Conservation (phyloP, 2,888 invertebrate genomes). For the Pyrrhosoma nymphula region DNA sequence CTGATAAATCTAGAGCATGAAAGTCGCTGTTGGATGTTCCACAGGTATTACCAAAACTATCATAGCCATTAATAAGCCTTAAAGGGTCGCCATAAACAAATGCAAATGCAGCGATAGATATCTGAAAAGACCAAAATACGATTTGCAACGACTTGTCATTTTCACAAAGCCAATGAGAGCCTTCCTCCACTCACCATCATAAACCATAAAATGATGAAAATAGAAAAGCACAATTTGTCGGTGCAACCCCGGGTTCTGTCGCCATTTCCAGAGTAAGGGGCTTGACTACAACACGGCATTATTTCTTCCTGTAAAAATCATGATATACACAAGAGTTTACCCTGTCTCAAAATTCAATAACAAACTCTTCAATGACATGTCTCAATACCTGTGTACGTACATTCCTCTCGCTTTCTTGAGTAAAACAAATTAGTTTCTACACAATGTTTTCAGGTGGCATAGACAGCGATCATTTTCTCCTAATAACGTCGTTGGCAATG, state of each 20-base stretch:
- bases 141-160: not conserved
- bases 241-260: conserved; percentile 86
- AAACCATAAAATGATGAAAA: conserved; percentile 90
- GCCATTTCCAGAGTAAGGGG: conserved; percentile 41
- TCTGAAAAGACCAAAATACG: conserved; percentile 79
- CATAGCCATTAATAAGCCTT: conserved; percentile 93
- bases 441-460: not conserved
- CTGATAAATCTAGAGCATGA: conserved; percentile 87
- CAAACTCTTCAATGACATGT: not conserved
- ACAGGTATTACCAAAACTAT: conserved; percentile 97
- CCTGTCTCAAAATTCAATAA: not conserved
- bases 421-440: not conserved
- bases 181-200: conserved; percentile 84
- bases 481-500: not conserved
- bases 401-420: not conserved
- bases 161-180: not conserved
- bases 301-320: conserved; percentile 34
- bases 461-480: conserved; percentile 42
- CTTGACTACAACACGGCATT: conserved; percentile 68
- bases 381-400: conserved; percentile 15
- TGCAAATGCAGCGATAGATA: conserved; percentile 91
- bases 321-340: not conserved
- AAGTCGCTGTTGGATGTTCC: conserved; percentile 88
- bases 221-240: conserved; percentile 89
- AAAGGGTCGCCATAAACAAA: conserved; percentile 93